Base-by-base conservation (phyloP, 2,888 invertebrate species). In the Ochropacha duplaris region DNA sequence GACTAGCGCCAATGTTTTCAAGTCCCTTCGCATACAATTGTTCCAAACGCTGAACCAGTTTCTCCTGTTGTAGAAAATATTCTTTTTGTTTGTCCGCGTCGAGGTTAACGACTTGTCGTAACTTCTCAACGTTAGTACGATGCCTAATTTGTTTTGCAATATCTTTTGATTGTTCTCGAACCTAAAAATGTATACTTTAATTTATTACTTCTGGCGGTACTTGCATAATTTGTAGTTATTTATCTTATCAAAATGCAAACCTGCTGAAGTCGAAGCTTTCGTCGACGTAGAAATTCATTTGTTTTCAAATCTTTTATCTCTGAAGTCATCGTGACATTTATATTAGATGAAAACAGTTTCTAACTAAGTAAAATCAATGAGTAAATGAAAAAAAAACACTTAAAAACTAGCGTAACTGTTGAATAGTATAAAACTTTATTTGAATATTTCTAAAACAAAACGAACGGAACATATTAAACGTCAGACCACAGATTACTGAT, bases 101-200 rank as follows among this genome's bases (percentile, higher is more conserved):
- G 60, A 88, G 68, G 61, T 84, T 81, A 61, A 73, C 72, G 50
- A 84, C 76, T 63, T 87, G 84, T 59, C 79, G 78, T 61, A 86
- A 79, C 65, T 86, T 87, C 75, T 92, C 92, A 61, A 81, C 80
- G 72, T 86, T 87, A 54, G 91, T 86, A 61, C 91, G 88, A 72
- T 88, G 86, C 65, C 93, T 78, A 65, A 93, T 84, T 77, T 87
- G 88, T 73, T 88, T 91, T 14, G 93, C 93, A 56, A 93, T 90
- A 57, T 91, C 90, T 80, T 92, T 93, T 54, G 93, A 93, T 70
- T 93, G 93, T 79, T 93, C 93, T 64, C 93, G 86, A 69, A 93
- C 93, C 93, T 93, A 84, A 75, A 87, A 82, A 68, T 54, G 59
- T 54, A 65, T 55, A 59, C 39, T 59, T 55, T 31, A 4, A 24